Base-by-base conservation (phyloP, 2,888 invertebrate species). In the Quadroppia sp. region DNA sequence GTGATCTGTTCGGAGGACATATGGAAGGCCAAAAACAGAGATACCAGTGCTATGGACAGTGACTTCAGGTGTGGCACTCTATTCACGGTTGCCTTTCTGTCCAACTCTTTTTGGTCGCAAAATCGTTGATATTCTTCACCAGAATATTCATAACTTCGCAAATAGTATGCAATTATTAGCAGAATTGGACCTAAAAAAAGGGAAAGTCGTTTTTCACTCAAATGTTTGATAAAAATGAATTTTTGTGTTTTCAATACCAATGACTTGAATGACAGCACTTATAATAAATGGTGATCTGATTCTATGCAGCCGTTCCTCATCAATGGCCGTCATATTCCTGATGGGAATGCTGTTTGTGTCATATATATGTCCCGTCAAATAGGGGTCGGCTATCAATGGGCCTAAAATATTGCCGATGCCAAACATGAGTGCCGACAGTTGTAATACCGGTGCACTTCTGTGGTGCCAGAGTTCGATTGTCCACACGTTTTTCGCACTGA, bases 401-500 rank as follows among this genome's bases (percentile, higher is more conserved):
- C 67, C 67, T 1, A 67, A 7, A 23, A 25, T 67, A 3, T 36
- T 20, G 15, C 67, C 67, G 23, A 67, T 67, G 11, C 67, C 67
- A 20, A 67, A 67, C 67, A 67, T 67, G 13, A 67, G 42, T 9
- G 25, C 40, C n/a, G 67, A 40, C 36, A 67, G 25, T 23, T 67
- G 67, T 4, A 67, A 23, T 0, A 67, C 11, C 9, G 67, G 67
- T n/a, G 67, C 67, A 40, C 67, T 67, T 7, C n/a, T 40, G 1
- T 3, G 17, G n/a, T 42, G 20, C 67, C 67, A 67, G 42, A 67
- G 40, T 4, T 67, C 67, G 4, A 67, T 67, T 1, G 42, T 23
- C 67, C 67, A 67, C n/a, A 67, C 67, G 30, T 67, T 23, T 15
- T 42, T 36, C 15, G 25, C 67, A 23, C 23, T 67, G 2, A 42